Evolutionary conservation across 2,113 vertebrate species (phyloP).

Genomic region (Lepus europaeus): DNA sequence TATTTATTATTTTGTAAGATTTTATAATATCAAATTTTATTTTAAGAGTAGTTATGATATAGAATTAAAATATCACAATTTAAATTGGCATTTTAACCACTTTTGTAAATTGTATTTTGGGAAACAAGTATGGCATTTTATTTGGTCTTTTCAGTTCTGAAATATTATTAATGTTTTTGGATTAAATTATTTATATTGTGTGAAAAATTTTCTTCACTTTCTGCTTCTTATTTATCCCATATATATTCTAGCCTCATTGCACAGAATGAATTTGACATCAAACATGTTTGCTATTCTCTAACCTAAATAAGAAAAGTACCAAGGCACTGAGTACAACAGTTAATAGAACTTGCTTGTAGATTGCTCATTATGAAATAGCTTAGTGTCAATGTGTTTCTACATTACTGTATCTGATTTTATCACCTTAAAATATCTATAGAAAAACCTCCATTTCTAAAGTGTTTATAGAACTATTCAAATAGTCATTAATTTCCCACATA

Average conservation of each 20-base stretch:
- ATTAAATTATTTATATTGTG: not conserved
- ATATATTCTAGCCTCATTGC: not conserved
- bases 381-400: conserved; percentile 32
- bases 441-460: not conserved
- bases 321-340: conserved; percentile 47
- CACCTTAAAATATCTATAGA: not conserved
- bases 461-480: not conserved
- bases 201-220: conserved; percentile 44
- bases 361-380: conserved; percentile 12
- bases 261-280: not conserved
- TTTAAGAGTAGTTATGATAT: not conserved
- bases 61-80: not conserved
- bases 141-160: not conserved
- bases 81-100: not conserved
- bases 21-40: not conserved
- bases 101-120: conserved; percentile 18
- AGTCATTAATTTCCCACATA: not conserved
- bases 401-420: conserved; percentile 51
- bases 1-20: not conserved
- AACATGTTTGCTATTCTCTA: conserved; percentile 8
- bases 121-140: not conserved
- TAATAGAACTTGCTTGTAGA: conserved; percentile 59
- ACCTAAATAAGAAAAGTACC: conserved; percentile 57
- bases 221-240: conserved; percentile 10
- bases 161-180: not conserved